Conservation (phyloP, 2,888 invertebrate species). For the Leptura quadrifasciata region DNA sequence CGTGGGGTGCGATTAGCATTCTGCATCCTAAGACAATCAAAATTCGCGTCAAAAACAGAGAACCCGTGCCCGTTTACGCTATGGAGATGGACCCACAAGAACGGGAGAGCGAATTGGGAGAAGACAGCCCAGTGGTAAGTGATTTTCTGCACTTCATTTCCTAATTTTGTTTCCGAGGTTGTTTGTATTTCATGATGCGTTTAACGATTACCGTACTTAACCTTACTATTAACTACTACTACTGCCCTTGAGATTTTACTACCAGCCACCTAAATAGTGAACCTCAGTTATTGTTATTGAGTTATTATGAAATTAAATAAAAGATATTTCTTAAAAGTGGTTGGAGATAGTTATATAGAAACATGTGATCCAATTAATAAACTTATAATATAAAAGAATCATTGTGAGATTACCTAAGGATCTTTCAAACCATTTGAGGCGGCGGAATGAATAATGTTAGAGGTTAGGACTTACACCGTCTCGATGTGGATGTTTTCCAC, state of each 20-base stretch:
- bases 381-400: too few relatives aligned
- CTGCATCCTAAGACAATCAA: slow-evolving; percentile 76
- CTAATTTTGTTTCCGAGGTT: not conserved
- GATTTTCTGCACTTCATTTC: not conserved
- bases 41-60: slow-evolving; percentile 93
- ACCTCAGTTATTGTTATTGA: too few relatives aligned
- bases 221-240: too few relatives aligned
- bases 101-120: slow-evolving; percentile 84
- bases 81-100: slow-evolving; percentile 81
- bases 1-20: slow-evolving; percentile 72
- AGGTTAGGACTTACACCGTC: too few relatives aligned
- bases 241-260: too few relatives aligned
- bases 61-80: slow-evolving; percentile 90
- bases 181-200: too few relatives aligned
- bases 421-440: not conserved
- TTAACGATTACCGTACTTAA: too few relatives aligned
- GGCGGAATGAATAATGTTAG: not conserved
- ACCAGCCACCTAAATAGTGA: too few relatives aligned
- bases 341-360: too few relatives aligned
- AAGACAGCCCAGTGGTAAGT: slow-evolving; percentile 86
- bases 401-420: not conserved
- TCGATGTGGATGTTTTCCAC: not conserved
- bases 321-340: too few relatives aligned
- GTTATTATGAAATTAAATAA: too few relatives aligned
- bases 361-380: too few relatives aligned